A percentile compares a stretch with the other conserved stretches of the same genome.
These are phyloP conservation scores for Drosophila pseudoananassae DNA, from an alignment of 1,140 invertebrate genomes.

Conservation along the genomic window DNA sequence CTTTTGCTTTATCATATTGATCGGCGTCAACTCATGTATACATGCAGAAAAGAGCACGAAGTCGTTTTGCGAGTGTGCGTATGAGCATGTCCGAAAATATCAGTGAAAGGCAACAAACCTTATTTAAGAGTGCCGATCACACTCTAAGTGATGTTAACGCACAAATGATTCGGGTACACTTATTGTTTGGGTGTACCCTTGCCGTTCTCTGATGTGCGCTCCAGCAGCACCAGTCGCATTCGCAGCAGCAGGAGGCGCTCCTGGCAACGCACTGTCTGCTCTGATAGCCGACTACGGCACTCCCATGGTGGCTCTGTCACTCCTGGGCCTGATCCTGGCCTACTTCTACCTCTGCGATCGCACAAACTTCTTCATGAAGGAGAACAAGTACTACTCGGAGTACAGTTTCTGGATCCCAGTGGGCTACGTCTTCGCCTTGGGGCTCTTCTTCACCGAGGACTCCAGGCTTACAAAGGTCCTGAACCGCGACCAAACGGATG, in stretches of 20 bases:
- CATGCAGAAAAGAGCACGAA: too few species aligned
- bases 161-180: too few species aligned
- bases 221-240: conserved; percentile 42
- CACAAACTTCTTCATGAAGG: conserved; percentile 99
- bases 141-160: too few species aligned
- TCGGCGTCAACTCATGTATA: too few species aligned
- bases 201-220: too few species aligned
- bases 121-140: too few species aligned
- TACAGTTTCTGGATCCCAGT: conserved; percentile 98
- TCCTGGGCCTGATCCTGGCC: conserved; percentile 94
- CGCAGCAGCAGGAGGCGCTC: conserved; percentile 6
- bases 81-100: too few species aligned
- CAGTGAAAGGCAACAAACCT: too few species aligned
- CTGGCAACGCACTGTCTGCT: conserved; percentile 35
- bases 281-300: conserved; percentile 82
- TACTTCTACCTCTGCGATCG: conserved; percentile 98
- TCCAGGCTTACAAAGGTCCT: conserved; percentile 91
- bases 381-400: conserved; percentile 98
- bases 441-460: conserved; percentile 98
- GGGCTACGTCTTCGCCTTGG: conserved; percentile 96
- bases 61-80: too few species aligned
- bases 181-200: too few species aligned
- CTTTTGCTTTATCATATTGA: too few species aligned
- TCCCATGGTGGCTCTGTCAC: conserved; percentile 89
- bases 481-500: conserved; percentile 97